Percentiles rank a stretch among this genome's conserved stretches.
phyloP scores from a whole-genome alignment of 35 echinoderm and acorn worm species.

The Apostichopus parvimensis region DNA sequence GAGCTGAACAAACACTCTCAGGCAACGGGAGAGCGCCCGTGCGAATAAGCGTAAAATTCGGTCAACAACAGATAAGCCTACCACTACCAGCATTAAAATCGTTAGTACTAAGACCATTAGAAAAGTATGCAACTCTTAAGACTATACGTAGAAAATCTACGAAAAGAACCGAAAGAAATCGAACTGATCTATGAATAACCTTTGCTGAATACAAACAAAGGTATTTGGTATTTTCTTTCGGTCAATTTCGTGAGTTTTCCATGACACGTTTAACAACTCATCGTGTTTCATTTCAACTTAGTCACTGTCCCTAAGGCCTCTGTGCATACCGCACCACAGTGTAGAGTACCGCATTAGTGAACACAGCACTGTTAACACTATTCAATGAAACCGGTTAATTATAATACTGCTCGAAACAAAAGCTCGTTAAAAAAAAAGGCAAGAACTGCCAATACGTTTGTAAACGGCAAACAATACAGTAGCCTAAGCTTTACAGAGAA shows the following conservation, averaged over 20 bases:
- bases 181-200: too few relatives aligned
- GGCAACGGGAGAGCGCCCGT: conserved; percentile 41
- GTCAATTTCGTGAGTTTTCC: neutral
- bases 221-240: too few relatives aligned
- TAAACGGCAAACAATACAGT: neutral
- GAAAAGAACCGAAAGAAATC: too few relatives aligned
- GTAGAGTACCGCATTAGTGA: neutral
- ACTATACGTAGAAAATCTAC: too few relatives aligned
- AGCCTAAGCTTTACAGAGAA: neutral
- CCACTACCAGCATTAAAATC: neutral
- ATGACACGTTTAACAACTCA: neutral
- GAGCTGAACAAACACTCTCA: conserved; percentile 52
- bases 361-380: neutral
- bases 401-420: neutral
- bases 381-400: neutral
- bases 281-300: conserved; percentile 1
- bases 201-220: too few relatives aligned
- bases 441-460: neutral
- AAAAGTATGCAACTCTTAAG: too few relatives aligned
- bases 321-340: neutral
- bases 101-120: neutral
- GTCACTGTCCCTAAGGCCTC: conserved; percentile 12
- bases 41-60: conserved; percentile 54
- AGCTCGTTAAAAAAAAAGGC: neutral
- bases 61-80: conserved; percentile 5